These are phyloP conservation scores for Argyrosomus japonicus DNA, from an alignment of 2,113 vertebrate genomes.

Conservation along the genomic window DNA sequence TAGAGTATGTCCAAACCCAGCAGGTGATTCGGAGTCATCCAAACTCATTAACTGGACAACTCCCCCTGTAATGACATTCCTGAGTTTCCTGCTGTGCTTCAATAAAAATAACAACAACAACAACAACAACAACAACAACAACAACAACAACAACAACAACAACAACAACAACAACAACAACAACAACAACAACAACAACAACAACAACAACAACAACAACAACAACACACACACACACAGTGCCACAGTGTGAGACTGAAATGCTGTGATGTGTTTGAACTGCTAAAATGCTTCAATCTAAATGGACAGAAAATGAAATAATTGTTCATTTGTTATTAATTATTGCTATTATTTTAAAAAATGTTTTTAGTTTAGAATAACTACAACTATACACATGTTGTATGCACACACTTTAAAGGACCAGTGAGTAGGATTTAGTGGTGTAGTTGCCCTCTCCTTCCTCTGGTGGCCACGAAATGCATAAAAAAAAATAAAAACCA, in stretches of 20 bases:
- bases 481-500: too few species aligned
- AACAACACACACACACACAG: neutral
- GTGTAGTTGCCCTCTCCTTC: too few species aligned
- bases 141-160: neutral
- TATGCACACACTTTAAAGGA: too few species aligned
- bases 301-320: neutral
- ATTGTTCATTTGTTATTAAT: too few species aligned
- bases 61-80: conserved; percentile 24
- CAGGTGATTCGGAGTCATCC: conserved; percentile 37
- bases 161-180: neutral
- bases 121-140: neutral
- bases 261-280: conserved; percentile 37
- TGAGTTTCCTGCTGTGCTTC: conserved; percentile 3
- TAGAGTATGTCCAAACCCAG: conserved; percentile 31
- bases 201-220: neutral
- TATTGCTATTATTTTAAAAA: neutral
- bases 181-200: neutral
- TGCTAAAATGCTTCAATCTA: neutral
- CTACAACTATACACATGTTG: too few species aligned
- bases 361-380: too few species aligned
- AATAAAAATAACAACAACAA: conserved; percentile 7
- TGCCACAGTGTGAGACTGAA: conserved; percentile 29
- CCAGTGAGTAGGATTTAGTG: too few species aligned
- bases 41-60: conserved; percentile 53
- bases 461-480: too few species aligned